Base-by-base conservation (phyloP, 2,113 vertebrate genomes). In the Equus przewalskii region DNA sequence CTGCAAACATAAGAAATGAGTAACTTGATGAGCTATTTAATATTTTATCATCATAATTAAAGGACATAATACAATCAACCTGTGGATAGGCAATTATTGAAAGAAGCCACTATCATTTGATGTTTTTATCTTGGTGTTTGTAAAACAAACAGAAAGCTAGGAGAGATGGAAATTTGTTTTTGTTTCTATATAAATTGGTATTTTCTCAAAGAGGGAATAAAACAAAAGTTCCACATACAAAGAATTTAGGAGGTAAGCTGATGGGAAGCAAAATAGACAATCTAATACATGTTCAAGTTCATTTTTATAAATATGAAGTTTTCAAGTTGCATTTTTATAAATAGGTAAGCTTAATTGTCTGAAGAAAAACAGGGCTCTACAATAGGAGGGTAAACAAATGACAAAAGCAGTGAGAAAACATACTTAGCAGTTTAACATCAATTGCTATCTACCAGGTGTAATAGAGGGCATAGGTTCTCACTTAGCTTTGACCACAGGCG, bases 201-300 rank as follows among this genome's bases (percentile, higher is more conserved):
- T 88, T 94, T 93, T 92, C 91, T 81, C 51, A 33, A 89, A 93
- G n/a, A 65, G 21, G 11, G 7, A 58, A 21, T 72, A 46, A 94
- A 80, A 91, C 15, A 89, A 67, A 93, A 96, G 81, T 85, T 79
- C 6, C 54, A 81, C 9, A 46, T 19, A 22, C 49, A 79, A 93
- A 85, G 21, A 89, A 60, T 73, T 87, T 49, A 67, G 28, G 56
- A 90, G 6, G 24, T 56, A 86, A 96, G 19, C 49, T 36, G 11
- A 30, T 19, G 41, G 64, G 22, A 24, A 96, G 69, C 12, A 51
- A 92, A 88, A 84, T 6, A 82, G 76, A 51, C 4, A 46, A 26
- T 14, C 49, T 12, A 81, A 87, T 2, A 13, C 13, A 18, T 15
- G 7, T 64, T 92, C 26, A 89, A 75, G 14, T 62, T 92, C 33